These are phyloP conservation scores for Calosoma granatense DNA, from an alignment of 1,140 invertebrate genomes.

Conservation along the genomic window DNA sequence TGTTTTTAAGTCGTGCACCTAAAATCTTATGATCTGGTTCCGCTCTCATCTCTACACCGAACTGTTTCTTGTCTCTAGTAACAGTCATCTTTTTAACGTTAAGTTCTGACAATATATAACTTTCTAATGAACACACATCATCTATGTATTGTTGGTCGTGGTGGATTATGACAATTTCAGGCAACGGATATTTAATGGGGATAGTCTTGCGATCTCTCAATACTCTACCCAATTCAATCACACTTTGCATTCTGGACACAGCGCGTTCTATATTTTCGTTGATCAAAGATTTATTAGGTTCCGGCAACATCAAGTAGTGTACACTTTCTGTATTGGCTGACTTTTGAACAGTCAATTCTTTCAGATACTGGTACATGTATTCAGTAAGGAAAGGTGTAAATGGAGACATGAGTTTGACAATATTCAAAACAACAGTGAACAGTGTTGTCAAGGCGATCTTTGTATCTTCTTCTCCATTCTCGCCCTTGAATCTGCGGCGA, in stretches of 20 bases:
- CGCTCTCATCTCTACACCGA: conserved; percentile 85
- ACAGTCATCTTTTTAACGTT: conserved; percentile 85
- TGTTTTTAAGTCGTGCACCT: conserved; percentile 77
- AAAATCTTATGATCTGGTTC: conserved; percentile 85
- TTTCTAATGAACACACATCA: conserved; percentile 72
- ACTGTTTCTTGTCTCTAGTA: conserved; percentile 85
- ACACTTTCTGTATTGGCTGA: conserved; percentile 54
- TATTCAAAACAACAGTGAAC: conserved; percentile 77
- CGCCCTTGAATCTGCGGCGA: conserved; percentile 84
- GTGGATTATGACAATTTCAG: conserved; percentile 91
- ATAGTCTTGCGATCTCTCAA: conserved; percentile 87
- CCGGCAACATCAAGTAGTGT: conserved; percentile 83
- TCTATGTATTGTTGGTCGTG: conserved; percentile 66
- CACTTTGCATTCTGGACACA: conserved; percentile 85
- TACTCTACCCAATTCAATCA: conserved; percentile 90
- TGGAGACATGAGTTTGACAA: conserved; percentile 89
- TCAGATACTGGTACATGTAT: conserved; percentile 86
- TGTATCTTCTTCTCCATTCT: conserved; percentile 68
- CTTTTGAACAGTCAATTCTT: conserved; percentile 36
- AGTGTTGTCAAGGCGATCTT: conserved; percentile 77
- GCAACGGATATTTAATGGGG: conserved; percentile 93
- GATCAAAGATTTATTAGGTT: conserved; percentile 60
- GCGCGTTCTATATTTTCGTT: conserved; percentile 80
- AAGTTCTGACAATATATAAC: conserved; percentile 88
- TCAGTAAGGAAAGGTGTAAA: conserved; percentile 97